Evolutionary conservation across 2,113 vertebrate species (phyloP), one percentile per base, ranked within the genome.

Genomic region (Cheilinus undulatus): DNA sequence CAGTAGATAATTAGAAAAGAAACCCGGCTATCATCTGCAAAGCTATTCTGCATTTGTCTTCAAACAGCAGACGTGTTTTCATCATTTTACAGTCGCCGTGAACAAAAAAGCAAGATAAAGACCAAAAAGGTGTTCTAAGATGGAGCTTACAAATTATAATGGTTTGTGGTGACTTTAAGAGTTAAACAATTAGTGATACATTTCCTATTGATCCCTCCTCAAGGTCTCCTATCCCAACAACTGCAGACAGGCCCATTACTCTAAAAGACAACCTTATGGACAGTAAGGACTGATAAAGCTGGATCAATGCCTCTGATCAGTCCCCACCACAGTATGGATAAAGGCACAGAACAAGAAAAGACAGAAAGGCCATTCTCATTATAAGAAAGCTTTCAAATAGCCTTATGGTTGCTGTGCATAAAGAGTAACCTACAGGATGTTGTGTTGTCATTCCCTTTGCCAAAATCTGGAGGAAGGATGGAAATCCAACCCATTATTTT

Each of bases 231-330:
- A 83, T 89, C 84, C 85, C 24, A 76, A 57, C 76, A 82, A 49
- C 54, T 48, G 50, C 30, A 80, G 87, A 87, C 86, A 84, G 85
- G 53, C 83, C 83, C 89, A 91, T 91, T 91, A 89, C 82, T 92
- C 91, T 87, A 72, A 83, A 72, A 78, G 91, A 91, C 89, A 90
- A 62, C 42, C 64, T 46, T 68, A 86, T 66, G 64, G 86, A 87
- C 87, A 84, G 82, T 24, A 45, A 70, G 75, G 53, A 69, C 82
- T 85, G 91, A 91, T 90, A 92, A 91, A 78, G 73, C 65, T 36
- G 53, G 72, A 90, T 92, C 91, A 86, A 86, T 90, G 69, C 72
- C 69, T 69, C 80, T 83, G 89, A 90, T 88, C 85, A 83, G 73
- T 53, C 81, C 77, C 53, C 75, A 73, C 69, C 71, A 40, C 71